Conservation (phyloP, 2,797 vertebrate species). For the Varecia variegata region DNA sequence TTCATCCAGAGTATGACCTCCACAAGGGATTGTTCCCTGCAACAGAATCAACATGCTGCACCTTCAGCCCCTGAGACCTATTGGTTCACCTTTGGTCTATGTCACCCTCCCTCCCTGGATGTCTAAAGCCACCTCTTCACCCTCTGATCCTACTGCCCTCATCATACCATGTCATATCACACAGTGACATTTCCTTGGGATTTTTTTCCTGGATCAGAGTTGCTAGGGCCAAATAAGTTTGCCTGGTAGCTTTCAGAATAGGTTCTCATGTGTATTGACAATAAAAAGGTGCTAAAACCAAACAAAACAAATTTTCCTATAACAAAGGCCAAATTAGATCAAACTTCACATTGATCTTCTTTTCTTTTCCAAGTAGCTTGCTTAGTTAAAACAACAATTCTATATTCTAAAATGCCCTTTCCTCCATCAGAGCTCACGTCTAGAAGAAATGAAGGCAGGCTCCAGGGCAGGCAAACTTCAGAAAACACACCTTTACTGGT, state of each 20-base stretch:
- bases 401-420: background rate
- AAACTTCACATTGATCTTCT: background rate
- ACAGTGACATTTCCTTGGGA: background rate
- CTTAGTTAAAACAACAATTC: background rate
- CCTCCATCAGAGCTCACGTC: background rate
- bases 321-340: constrained; percentile 24
- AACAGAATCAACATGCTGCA: background rate
- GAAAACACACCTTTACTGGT: background rate
- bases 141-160: background rate
- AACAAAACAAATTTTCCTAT: background rate
- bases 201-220: background rate
- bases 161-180: background rate
- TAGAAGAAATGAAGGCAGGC: background rate
- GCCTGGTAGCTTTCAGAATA: background rate
- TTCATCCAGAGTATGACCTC: background rate
- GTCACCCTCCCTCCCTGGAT: background rate
- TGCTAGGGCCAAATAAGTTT: background rate
- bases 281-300: background rate
- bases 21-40: background rate
- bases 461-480: background rate
- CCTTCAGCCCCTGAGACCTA: background rate
- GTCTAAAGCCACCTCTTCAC: background rate
- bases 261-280: background rate
- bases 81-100: background rate
- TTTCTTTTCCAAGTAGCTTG: background rate